Conservation (phyloP, 2,797 vertebrate species). For the Carduelis carduelis region DNA sequence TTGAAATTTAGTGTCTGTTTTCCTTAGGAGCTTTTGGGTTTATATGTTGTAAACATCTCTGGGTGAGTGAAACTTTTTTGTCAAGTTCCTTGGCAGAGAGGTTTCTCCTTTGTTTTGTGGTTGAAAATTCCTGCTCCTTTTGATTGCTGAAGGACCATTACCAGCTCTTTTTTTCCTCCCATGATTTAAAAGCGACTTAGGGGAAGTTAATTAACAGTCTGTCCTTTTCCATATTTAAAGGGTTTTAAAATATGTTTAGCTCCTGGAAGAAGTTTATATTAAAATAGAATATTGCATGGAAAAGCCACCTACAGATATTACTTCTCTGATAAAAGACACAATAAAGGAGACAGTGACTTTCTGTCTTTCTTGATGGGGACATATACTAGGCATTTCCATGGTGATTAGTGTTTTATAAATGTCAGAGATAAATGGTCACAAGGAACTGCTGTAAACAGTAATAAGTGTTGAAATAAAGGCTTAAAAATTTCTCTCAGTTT, state of each 20-base stretch:
- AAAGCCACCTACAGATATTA: constrained; percentile 26
- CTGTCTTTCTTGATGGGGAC: neutral
- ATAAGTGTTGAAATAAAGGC: neutral
- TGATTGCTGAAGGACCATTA: neutral
- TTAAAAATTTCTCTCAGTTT: neutral
- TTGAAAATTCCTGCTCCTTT: neutral
- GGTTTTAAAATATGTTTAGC: constrained; percentile 18
- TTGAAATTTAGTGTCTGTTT: neutral
- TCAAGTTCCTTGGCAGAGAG: neutral
- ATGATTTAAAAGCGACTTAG: neutral
- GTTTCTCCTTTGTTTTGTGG: neutral
- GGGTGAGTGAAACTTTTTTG: neutral
- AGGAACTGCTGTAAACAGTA: constrained; percentile 44
- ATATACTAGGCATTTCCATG: neutral
- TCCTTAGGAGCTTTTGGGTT: neutral
- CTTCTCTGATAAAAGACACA: neutral
- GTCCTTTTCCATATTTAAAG: constrained; percentile 19
- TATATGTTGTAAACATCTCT: neutral
- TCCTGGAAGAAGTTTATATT: neutral
- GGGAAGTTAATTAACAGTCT: constrained; percentile 19
- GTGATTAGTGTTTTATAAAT: constrained; percentile 47
- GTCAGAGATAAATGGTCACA: neutral
- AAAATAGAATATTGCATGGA: constrained; percentile 14
- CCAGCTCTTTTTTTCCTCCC: neutral
- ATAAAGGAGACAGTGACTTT: constrained; percentile 2